A percentile compares a stretch with the other conserved stretches of the same genome.
Conservation (phyloP, 2,113 vertebrate species). For the Platycercus adscitus region DNA sequence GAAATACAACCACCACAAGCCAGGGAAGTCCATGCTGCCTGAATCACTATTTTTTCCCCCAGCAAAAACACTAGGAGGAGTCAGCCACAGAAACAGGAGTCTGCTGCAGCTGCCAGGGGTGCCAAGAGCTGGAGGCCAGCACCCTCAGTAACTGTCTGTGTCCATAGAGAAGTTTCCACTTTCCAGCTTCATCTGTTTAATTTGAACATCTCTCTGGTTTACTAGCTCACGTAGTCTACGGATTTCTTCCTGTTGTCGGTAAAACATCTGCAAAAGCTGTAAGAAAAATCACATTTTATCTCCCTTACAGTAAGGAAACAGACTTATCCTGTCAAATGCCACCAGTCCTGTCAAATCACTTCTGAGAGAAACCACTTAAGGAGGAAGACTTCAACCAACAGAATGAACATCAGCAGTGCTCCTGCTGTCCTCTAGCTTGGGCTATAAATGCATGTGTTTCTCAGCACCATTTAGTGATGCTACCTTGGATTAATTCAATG, state of each 20-base stretch:
- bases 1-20: slow-evolving; percentile 17
- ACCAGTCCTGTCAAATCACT: background rate
- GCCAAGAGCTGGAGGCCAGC: background rate
- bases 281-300: background rate
- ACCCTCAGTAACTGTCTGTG: slow-evolving; percentile 66
- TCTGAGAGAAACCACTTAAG: background rate
- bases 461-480: background rate
- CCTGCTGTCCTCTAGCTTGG: background rate
- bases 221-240: slow-evolving; percentile 84
- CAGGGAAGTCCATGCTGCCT: background rate
- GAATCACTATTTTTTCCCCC: background rate
- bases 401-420: background rate
- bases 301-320: background rate
- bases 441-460: background rate
- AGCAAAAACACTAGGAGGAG: slow-evolving; percentile 38
- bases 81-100: background rate
- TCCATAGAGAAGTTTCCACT: slow-evolving; percentile 83
- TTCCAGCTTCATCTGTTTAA: slow-evolving; percentile 90
- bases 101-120: slow-evolving; percentile 17
- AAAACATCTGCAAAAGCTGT: slow-evolving; percentile 90
- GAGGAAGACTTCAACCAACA: background rate
- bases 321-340: background rate
- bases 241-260: slow-evolving; percentile 94
- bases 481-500: background rate
- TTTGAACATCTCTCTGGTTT: slow-evolving; percentile 84